phyloP scores from a whole-genome alignment of 1,140 invertebrate genomes.

The Euborellia annulipes region DNA sequence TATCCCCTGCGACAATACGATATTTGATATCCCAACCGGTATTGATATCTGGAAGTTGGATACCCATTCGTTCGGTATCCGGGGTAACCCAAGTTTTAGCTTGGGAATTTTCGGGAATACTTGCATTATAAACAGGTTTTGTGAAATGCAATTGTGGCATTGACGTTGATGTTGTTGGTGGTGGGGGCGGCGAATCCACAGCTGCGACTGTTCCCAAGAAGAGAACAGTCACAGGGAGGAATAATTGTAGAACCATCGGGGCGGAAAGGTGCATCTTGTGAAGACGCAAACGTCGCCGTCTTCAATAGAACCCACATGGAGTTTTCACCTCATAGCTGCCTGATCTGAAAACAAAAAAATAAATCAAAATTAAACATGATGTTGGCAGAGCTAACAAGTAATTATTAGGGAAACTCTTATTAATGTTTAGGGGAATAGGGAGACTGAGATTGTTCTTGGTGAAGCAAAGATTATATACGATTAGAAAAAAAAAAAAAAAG shows the following conservation, averaged over 20 bases:
- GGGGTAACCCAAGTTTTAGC: slow-evolving; percentile 61
- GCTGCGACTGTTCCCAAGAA: slow-evolving; percentile 13
- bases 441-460: too few species aligned
- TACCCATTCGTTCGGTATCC: slow-evolving; percentile 46
- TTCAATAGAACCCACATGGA: slow-evolving; percentile 20
- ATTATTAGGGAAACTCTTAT: too few species aligned
- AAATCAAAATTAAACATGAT: too few species aligned
- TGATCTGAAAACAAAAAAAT: not conserved
- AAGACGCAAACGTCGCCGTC: slow-evolving; percentile 26
- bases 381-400: too few species aligned
- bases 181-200: slow-evolving; percentile 5
- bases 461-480: too few species aligned
- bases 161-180: not conserved
- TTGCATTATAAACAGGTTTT: slow-evolving; percentile 64
- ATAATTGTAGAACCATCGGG: slow-evolving; percentile 28
- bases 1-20: slow-evolving; percentile 68
- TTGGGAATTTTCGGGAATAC: slow-evolving; percentile 77
- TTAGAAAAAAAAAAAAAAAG: too few species aligned
- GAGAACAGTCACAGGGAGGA: slow-evolving; percentile 9
- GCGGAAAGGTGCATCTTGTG: slow-evolving; percentile 26
- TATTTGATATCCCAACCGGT: slow-evolving; percentile 41
- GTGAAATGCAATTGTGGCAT: slow-evolving; percentile 51
- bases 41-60: slow-evolving; percentile 32
- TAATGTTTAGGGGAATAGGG: too few species aligned
- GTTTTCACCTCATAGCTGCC: not conserved